Base-by-base conservation (phyloP, 2,888 invertebrate genomes). In the Archaeoteleia sp. region DNA sequence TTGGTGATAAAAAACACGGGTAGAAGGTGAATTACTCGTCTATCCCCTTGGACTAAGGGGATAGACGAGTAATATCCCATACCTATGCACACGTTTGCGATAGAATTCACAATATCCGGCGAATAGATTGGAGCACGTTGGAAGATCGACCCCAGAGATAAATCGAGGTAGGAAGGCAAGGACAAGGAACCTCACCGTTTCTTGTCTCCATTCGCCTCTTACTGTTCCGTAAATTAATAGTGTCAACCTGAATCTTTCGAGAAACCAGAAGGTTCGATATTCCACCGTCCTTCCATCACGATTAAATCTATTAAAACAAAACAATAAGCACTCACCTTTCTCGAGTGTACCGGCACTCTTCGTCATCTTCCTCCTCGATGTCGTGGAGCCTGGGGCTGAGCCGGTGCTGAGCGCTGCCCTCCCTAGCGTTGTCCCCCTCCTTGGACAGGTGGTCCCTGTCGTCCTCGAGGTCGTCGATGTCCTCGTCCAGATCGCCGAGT, bases 321-420 rank as follows among this genome's bases (percentile, higher is more conserved):
- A 20, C 20, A 5, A 4, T 20, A 20, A 20, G 20, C 2, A 72
- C 77, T 75, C 53, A 85, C 85, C 83, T 81, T 67, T 81, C 83
- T 85, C 86, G 79, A 75, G 85, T 79, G 65, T 79, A 77, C 15
- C 80, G 82, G 67, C 82, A 74, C 65, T 89, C 89, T 58, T 90
- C 89, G 82, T 92, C 92, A 86, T 93, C 93, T 85, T 94, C 94
- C 83, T 94, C 94, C 82, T 93, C 92, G 72, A 94, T 94, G 78
- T 94, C 94, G 75, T 93, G 94, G 72, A 94, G 87, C 62, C 92
- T 91, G 46, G 93, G 92, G 90, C 87, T 92, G 90, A 81, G 90
- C 86, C 84, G 88, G 84, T 78, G 90, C 87, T 82, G 90, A 85
- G 78, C 90, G 87, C 75, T 88, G 87, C 85, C 85, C 29, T 82